These are phyloP conservation scores for Catharus ustulatus DNA, from an alignment of 2,797 vertebrate species.

Conservation along the genomic window DNA sequence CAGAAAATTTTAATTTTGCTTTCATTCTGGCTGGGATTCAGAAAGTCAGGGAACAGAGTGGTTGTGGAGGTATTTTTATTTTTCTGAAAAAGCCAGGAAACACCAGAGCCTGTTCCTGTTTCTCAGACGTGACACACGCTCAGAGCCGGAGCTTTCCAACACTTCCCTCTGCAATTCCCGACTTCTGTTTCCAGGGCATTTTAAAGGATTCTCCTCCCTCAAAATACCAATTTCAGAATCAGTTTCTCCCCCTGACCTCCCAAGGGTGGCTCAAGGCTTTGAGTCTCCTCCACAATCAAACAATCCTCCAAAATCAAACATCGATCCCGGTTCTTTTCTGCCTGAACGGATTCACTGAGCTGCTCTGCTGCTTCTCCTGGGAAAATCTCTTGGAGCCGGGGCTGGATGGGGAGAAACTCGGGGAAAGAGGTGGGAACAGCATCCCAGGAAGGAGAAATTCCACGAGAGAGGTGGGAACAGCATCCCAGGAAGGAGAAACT, in stretches of 20 bases:
- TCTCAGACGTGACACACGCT: not conserved
- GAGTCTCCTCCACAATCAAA: not conserved
- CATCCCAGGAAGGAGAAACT: not conserved
- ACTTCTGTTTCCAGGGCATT: rapidly evolving
- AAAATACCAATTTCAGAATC: rapidly evolving
- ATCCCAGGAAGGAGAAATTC: not conserved
- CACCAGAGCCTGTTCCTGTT: not conserved
- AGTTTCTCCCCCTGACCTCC: not conserved
- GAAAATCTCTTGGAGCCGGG: not conserved
- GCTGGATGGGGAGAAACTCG: not conserved
- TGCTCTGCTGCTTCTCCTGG: not conserved
- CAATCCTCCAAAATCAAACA: not conserved
- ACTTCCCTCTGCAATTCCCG: not conserved
- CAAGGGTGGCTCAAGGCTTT: not conserved
- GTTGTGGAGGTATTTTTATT: not conserved
- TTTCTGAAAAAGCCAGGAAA: not conserved
- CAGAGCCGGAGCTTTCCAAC: not conserved
- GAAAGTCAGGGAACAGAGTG: not conserved
- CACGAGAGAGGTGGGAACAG: too few relatives aligned
- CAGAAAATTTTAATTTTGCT: not conserved
- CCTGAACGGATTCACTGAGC: not conserved
- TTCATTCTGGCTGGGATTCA: not conserved
- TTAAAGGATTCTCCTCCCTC: not conserved
- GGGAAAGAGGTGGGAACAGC: not conserved
- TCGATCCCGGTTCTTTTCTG: rapidly evolving